phyloP scores from a whole-genome alignment of 2,888 invertebrate genomes.

The Iselma pallidipennis region DNA sequence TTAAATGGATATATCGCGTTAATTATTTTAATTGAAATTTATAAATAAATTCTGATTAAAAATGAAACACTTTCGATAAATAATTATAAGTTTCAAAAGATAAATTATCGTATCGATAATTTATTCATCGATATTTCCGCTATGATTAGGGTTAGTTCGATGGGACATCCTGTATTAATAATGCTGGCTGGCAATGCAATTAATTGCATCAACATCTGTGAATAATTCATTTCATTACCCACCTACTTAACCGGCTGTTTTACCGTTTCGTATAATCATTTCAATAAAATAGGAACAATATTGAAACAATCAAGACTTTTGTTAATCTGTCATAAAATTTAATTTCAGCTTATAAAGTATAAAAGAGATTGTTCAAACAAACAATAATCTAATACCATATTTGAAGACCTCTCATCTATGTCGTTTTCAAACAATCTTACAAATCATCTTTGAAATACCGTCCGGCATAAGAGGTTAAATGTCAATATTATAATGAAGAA shows the following conservation, averaged over 20 bases:
- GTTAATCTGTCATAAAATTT: too few relatives aligned
- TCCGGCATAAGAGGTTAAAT: not conserved
- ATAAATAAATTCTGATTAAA: not conserved
- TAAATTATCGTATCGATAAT: too few relatives aligned
- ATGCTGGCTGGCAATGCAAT: too few relatives aligned
- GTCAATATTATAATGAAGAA: not conserved
- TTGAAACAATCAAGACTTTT: not conserved
- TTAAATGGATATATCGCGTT: too few relatives aligned
- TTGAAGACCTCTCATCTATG: not conserved
- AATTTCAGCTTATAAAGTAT: too few relatives aligned
- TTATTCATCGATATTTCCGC: too few relatives aligned
- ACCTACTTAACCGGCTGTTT: not conserved
- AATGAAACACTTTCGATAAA: not conserved
- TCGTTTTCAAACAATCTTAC: not conserved
- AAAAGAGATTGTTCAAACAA: not conserved
- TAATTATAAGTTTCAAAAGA: too few relatives aligned
- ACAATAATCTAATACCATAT: not conserved
- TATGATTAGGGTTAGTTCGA: not conserved
- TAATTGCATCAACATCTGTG: not conserved
- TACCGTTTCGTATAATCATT: not conserved
- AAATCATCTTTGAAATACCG: not conserved
- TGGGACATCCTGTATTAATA: too few relatives aligned
- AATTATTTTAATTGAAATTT: too few relatives aligned
- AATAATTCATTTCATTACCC: not conserved
- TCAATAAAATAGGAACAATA: not conserved